Percentiles rank a stretch among this genome's conserved stretches.
Evolutionary conservation across 1,140 invertebrate genomes (phyloP).

Genomic region (Leptestheria dahalacensis): DNA sequence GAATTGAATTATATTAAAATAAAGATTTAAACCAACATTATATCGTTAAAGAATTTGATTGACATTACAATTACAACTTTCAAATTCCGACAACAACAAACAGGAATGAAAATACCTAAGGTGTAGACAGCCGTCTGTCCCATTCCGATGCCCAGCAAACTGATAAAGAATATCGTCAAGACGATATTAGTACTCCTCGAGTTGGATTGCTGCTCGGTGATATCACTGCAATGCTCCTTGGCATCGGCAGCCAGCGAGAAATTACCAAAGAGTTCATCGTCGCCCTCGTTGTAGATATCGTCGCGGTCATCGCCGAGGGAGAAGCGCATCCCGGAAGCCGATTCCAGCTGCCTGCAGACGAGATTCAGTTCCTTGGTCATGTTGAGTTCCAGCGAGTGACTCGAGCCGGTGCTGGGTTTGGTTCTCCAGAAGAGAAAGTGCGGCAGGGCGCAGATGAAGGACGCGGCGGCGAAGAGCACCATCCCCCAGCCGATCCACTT

Average conservation of each 20-base stretch:
- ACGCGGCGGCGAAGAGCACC: conserved; percentile 70
- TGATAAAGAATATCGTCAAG: conserved; percentile 69
- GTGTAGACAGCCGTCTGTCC: conserved; percentile 70
- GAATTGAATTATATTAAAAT: no score
- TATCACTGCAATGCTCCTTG: conserved; percentile 1
- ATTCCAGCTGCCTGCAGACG: conserved; percentile 5
- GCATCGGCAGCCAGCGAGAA: background rate
- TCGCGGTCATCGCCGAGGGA: background rate
- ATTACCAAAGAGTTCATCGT: background rate
- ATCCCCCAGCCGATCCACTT: conserved; percentile 90
- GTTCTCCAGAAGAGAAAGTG: conserved; percentile 54
- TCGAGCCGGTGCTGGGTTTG: conserved; percentile 30
- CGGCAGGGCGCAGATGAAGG: conserved; percentile 70
- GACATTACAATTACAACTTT: no score
- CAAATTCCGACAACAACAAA: no score
- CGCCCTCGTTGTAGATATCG: background rate
- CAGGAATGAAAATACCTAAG: no score
- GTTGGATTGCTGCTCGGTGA: conserved; percentile 8
- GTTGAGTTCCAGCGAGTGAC: background rate
- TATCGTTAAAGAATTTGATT: no score
- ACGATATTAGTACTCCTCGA: conserved; percentile 20
- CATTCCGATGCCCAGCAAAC: conserved; percentile 74
- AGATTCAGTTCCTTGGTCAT: conserved; percentile 2
- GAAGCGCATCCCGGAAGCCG: background rate
- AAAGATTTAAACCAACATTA: no score